These are phyloP conservation scores for Varecia variegata DNA, from an alignment of 2,797 vertebrate species.

Conservation along the genomic window DNA sequence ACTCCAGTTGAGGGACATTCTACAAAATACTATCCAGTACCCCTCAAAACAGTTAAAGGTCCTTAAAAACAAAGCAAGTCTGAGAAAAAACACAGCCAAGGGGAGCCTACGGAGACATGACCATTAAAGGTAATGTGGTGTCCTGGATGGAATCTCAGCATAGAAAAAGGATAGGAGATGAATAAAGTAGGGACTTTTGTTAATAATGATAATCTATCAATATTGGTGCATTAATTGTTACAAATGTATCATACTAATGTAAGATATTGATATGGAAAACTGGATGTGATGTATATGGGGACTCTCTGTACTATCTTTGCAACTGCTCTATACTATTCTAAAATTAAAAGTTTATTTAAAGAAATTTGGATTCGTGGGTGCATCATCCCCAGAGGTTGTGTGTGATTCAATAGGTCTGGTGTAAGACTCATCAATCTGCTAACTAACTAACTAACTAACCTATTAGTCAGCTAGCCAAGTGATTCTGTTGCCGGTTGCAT, in stretches of 20 bases:
- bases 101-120: neutral
- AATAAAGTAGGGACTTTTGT: neutral
- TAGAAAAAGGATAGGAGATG: neutral
- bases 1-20: neutral
- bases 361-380: neutral
- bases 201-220: neutral
- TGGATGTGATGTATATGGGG: neutral
- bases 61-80: neutral
- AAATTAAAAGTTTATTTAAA: neutral
- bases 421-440: neutral
- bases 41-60: neutral
- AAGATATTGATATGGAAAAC: neutral
- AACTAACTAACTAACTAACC: neutral
- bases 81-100: neutral
- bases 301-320: neutral
- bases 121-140: neutral
- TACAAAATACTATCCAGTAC: neutral
- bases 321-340: neutral
- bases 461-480: neutral
- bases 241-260: neutral
- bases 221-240: neutral
- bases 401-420: neutral
- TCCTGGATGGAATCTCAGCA: neutral
- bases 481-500: no score
- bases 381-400: neutral